Evolutionary conservation across 2,888 invertebrate genomes (phyloP).

Genomic region (Cerastis rubricosa): DNA sequence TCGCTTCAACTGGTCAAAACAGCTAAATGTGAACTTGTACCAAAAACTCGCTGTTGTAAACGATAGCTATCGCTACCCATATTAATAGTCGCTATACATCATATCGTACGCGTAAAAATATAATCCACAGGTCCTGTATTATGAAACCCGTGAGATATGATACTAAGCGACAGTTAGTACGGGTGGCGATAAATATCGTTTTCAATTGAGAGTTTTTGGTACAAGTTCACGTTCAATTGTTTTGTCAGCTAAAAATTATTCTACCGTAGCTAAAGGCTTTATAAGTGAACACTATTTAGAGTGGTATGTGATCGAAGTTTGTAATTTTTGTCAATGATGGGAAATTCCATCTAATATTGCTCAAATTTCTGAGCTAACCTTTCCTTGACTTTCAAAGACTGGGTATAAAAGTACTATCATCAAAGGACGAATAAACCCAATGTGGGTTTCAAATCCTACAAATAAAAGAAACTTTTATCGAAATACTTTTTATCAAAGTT

Average conservation of each 20-base stretch:
- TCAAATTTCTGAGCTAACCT: neutral
- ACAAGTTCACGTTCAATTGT: neutral
- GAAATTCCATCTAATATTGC: neutral
- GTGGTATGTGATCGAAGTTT: neutral
- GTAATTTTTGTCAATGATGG: neutral
- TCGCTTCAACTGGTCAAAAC: too few relatives aligned
- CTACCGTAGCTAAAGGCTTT: neutral
- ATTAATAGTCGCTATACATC: too few relatives aligned
- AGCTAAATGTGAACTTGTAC: too few relatives aligned
- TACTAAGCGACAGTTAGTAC: neutral
- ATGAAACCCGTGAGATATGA: neutral
- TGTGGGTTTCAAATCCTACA: conserved; percentile 6
- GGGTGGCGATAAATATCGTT: neutral
- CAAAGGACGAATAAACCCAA: conserved; percentile 20
- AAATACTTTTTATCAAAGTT: conserved; percentile 29
- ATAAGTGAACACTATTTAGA: neutral
- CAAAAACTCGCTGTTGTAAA: too few relatives aligned
- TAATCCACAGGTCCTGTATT: too few relatives aligned
- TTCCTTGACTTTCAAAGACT: neutral
- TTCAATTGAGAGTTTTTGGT: neutral
- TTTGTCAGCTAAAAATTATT: neutral
- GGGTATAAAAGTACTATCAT: neutral
- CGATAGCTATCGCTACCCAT: too few relatives aligned
- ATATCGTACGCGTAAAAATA: too few relatives aligned
- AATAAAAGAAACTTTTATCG: neutral